These are phyloP conservation scores for Cerastis rubricosa DNA, from an alignment of 2,888 invertebrate species.

Conservation along the genomic window DNA sequence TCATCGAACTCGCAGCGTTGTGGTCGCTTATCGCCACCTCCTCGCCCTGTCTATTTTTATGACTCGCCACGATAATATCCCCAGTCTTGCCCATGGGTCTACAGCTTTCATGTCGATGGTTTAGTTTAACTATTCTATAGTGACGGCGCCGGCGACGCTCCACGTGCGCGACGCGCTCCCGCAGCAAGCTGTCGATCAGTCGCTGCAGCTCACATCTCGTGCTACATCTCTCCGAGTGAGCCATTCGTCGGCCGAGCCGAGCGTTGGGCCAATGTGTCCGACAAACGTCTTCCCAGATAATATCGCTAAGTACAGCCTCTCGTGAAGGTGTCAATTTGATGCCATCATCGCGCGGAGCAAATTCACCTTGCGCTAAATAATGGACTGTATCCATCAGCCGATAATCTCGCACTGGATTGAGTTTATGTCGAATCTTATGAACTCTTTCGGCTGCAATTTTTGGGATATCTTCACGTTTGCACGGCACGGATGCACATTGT, in stretches of 20 bases:
- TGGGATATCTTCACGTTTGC: constrained; percentile 83
- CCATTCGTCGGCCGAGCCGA: constrained; percentile 80
- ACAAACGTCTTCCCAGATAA: constrained; percentile 89
- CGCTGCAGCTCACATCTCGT: constrained; percentile 84
- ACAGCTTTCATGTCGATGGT: constrained; percentile 85
- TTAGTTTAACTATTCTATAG: constrained; percentile 86
- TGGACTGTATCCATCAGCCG: constrained; percentile 88
- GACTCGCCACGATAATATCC: constrained; percentile 88
- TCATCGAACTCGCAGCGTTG: constrained; percentile 74
- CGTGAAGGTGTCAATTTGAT: constrained; percentile 87
- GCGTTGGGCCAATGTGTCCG: constrained; percentile 88
- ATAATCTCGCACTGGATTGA: constrained; percentile 87
- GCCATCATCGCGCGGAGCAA: constrained; percentile 88
- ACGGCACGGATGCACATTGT: constrained; percentile 86
- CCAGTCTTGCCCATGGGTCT: constrained; percentile 86
- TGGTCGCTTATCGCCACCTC: constrained; percentile 77
- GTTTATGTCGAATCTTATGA: constrained; percentile 86
- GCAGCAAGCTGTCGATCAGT: constrained; percentile 84
- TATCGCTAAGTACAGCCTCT: constrained; percentile 88
- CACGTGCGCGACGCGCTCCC: constrained; percentile 86
- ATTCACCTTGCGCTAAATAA: constrained; percentile 88
- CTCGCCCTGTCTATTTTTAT: constrained; percentile 81
- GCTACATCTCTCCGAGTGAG: constrained; percentile 80
- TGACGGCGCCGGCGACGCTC: constrained; percentile 86
- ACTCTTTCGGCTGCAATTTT: constrained; percentile 86